Evolutionary conservation across 2,797 vertebrate genomes (phyloP).

Genomic region (Protonibea diacanthus): DNA sequence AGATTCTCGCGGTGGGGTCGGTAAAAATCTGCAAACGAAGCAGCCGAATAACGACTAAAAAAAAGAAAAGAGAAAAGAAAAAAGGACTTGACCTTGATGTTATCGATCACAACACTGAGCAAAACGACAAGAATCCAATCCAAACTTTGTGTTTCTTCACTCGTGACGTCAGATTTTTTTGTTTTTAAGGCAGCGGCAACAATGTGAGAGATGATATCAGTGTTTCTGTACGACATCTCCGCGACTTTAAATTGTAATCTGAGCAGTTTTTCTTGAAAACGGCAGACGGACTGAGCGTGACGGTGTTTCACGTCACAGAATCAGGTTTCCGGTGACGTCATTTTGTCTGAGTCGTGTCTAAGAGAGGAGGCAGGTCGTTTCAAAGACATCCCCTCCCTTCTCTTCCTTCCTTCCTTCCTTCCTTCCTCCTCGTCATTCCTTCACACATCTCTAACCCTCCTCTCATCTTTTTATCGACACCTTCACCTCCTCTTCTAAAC

Average conservation of each 20-base stretch:
- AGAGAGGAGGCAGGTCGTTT: constrained; percentile 79
- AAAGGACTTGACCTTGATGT: constrained; percentile 24
- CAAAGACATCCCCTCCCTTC: constrained; percentile 68
- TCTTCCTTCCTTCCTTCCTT: background rate
- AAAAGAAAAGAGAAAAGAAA: background rate
- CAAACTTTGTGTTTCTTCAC: background rate
- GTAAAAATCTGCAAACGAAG: constrained; percentile 12
- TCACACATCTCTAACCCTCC: background rate
- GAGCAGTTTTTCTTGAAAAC: background rate
- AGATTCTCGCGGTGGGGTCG: background rate
- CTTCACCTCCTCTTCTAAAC: background rate
- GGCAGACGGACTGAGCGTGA: constrained; percentile 5
- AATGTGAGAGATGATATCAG: constrained; percentile 1
- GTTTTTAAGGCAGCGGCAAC: background rate
- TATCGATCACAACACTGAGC: constrained; percentile 13
- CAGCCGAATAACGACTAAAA: background rate
- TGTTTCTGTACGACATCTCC: constrained; percentile 16
- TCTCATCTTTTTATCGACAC: background rate
- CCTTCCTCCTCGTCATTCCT: no score
- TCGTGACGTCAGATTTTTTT: constrained; percentile 12
- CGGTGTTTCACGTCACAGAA: constrained; percentile 52
- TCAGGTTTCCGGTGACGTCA: constrained; percentile 72
- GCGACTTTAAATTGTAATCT: constrained; percentile 19
- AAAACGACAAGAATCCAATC: background rate
- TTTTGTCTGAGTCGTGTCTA: constrained; percentile 71